Base-by-base conservation (phyloP, 2,113 vertebrate species). In the Oncorhynchus keta region DNA sequence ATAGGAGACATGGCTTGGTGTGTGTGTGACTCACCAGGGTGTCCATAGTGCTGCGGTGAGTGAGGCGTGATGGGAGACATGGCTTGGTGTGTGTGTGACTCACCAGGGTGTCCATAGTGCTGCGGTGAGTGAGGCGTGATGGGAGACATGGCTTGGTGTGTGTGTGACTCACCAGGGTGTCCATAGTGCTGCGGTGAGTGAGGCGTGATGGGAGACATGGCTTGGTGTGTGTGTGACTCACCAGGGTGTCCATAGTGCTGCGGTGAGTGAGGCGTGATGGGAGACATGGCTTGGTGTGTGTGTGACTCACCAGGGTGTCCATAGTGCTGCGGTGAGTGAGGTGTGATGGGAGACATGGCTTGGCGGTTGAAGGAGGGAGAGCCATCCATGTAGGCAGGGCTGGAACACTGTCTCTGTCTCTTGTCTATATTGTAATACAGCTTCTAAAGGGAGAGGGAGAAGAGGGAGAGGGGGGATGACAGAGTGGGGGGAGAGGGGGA, bases 301-400 rank as follows among this genome's bases (percentile, higher is more conserved):
- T 26, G 28, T 28, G 28, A 28, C 28, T 28, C 28, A 28, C 28
- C 28, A 28, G 28, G 28, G 28, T 28, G 28, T 28, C 28, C 2
- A 28, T 28, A 28, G 28, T 28, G 28, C 28, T 28, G 28, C 28
- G 28, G 28, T 28, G 28, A 28, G 28, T 1, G 28, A 28, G 28
- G 2, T 2, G 0, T 28, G 28, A 28, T 28, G 28, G 26, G 26
- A 28, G 26, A 28, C 94, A 96, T 94, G 92, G 96, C 96, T 81
- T 96, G 97, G 45, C 96, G 95, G 84, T 95, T 94, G 86, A 94
- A 94, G 20, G 94, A 94, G 16, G 97, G 97, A 0, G 97, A 97
- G 90, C 98, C 97, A 90, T 98, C 97, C 2, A 98, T 97, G 87
- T 96, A 98, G 55, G 97, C 96, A 0, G 97, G 97, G 92, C 97